Evolutionary conservation across 2,888 invertebrate species (phyloP), one percentile per base, ranked within the genome.

Genomic region (Lasioglossum vierecki): DNA sequence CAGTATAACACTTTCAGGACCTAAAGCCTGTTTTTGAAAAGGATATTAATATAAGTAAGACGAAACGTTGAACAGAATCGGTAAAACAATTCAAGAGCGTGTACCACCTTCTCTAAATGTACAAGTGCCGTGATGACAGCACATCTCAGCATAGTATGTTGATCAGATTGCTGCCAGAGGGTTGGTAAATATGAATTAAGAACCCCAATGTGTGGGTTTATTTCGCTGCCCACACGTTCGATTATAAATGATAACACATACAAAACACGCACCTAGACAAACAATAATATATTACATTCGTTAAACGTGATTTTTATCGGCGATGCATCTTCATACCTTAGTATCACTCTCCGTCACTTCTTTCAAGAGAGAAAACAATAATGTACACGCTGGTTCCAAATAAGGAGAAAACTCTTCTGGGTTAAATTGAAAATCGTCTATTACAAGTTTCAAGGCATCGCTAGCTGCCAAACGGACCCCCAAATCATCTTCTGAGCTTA

Each of bases 371-470:
- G 96, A 96, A 95, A 98, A 99, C 18, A 99, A 96, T 79, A 98
- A 96, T 82, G 97, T 96, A 93, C 99, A 98, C 5, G 97, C 96
- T 44, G 97, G 96, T 83, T 98, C 97, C 86, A 98, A 96, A 95
- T 97, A 99, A 35, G 98, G 98, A 86, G 97, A 96, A 94, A 99
- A 99, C 93, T 98, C 97, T 86, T 98, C 98, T 0, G 97, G 96
- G 92, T 97, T 97, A 95, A 99, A 99, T 93, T 98, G 98, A 95
- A 99, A 99, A 95, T 99, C 99, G 92, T 99, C 98, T 60, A 99
- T 97, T 0, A 98, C 97, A 91, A 96, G 96, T 94, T 98, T 97
- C 8, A 99, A 95, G 0, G 99, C 98, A 88, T 97, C 97, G 0
- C 98, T 98, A 8, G 99, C 97, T 2, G 98, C 97, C 85, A 99